Percentiles rank a stretch among this genome's conserved stretches.
These are phyloP conservation scores for Martes flavigula DNA, from an alignment of 2,797 vertebrate genomes.

Conservation along the genomic window DNA sequence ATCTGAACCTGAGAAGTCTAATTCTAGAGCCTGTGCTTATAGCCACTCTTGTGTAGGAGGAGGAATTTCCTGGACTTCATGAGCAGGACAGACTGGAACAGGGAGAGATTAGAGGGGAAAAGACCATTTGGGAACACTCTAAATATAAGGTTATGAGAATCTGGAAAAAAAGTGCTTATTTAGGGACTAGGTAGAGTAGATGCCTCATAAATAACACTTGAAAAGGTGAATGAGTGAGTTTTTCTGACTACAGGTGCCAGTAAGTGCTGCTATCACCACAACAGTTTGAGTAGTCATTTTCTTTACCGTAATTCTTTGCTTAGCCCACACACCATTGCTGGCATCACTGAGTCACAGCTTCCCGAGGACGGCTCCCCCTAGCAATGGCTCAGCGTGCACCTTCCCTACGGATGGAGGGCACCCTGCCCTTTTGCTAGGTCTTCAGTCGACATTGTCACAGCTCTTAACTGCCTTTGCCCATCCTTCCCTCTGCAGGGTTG, in stretches of 20 bases:
- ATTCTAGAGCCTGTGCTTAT: constrained; percentile 40
- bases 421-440: not conserved
- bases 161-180: constrained; percentile 1
- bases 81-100: not conserved
- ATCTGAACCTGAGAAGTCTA: constrained; percentile 55
- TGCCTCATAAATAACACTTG: constrained; percentile 22
- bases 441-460: rapidly evolving
- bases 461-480: not conserved
- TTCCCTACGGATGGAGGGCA: not conserved
- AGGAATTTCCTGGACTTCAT: constrained; percentile 52
- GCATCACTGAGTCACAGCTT: constrained; percentile 53
- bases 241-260: constrained; percentile 51
- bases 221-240: constrained; percentile 27
- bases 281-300: constrained; percentile 9
- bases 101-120: constrained; percentile 2
- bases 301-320: constrained; percentile 48
- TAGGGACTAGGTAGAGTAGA: constrained; percentile 1
- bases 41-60: constrained; percentile 26
- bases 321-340: constrained; percentile 30
- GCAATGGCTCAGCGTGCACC: not conserved
- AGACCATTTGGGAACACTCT: constrained; percentile 1
- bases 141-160: constrained; percentile 48
- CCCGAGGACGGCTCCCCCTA: not conserved
- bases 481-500: not conserved
- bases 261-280: not conserved